Conservation (phyloP, 1,140 invertebrate species). For the Metaphire vulgaris region DNA sequence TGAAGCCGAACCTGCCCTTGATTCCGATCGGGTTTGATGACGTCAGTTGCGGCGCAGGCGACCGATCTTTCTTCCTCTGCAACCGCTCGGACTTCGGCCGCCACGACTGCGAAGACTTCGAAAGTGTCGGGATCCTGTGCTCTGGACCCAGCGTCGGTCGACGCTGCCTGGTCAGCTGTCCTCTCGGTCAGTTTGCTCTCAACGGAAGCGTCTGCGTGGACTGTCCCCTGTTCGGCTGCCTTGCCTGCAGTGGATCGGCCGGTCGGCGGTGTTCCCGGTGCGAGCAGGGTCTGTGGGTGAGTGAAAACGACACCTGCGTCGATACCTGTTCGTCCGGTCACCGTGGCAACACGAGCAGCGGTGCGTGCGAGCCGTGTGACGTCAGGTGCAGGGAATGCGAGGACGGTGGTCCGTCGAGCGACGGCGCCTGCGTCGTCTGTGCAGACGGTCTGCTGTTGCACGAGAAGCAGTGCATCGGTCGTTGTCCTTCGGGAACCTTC, state of each 20-base stretch:
- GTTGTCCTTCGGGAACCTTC: neutral
- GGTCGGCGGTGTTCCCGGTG: neutral
- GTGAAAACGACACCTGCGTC: neutral
- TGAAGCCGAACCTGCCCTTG: neutral
- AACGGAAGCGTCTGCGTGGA: neutral
- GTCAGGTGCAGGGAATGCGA: neutral
- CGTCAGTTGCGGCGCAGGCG: neutral
- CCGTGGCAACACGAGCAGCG: neutral
- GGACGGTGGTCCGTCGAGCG: neutral
- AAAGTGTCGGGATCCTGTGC: neutral
- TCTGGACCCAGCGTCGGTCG: neutral
- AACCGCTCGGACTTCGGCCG: neutral
- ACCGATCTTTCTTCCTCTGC: constrained; percentile 1
- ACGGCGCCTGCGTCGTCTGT: neutral
- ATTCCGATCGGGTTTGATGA: neutral
- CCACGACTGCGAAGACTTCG: neutral
- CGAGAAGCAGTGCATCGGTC: neutral
- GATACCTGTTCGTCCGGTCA: neutral
- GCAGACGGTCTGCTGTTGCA: neutral
- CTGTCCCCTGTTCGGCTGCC: neutral
- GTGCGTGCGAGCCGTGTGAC: neutral
- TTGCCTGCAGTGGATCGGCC: neutral
- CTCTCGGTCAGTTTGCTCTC: neutral
- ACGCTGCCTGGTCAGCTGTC: neutral
- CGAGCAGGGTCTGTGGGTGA: neutral